These are phyloP conservation scores for Phrynosoma platyrhinos DNA, from an alignment of 2,113 vertebrate genomes.

Conservation along the genomic window DNA sequence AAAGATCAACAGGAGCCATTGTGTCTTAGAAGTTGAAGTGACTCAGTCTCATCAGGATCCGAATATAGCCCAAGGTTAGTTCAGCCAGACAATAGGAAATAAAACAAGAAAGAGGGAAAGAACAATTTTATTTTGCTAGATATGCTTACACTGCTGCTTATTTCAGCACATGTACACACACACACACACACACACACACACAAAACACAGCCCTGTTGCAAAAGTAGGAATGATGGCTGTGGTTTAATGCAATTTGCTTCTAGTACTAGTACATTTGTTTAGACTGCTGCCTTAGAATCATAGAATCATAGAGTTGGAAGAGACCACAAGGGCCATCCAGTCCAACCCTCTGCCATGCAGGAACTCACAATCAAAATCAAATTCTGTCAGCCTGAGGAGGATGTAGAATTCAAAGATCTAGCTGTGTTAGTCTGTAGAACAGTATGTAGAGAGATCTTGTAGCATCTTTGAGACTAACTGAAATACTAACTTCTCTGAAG, in stretches of 20 bases:
- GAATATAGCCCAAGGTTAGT: constrained; percentile 13
- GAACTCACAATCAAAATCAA: too few species aligned
- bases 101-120: not conserved
- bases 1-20: not conserved
- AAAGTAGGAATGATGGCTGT: not conserved
- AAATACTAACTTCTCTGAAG: too few species aligned
- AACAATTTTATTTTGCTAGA: constrained; percentile 1
- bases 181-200: not conserved
- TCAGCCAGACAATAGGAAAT: constrained; percentile 5
- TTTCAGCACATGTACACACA: not conserved
- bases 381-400: too few species aligned
- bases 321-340: too few species aligned
- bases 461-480: too few species aligned
- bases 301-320: too few species aligned
- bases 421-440: too few species aligned
- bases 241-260: constrained; percentile 5
- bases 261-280: not conserved
- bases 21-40: not conserved
- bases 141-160: not conserved
- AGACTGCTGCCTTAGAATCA: not conserved
- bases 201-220: too few species aligned
- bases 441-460: too few species aligned
- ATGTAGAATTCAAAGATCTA: too few species aligned
- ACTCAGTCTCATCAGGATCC: constrained; percentile 15
- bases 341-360: too few species aligned